Evolutionary conservation across 2,888 invertebrate genomes (phyloP).

Genomic region (Drosophila ochracea): DNA sequence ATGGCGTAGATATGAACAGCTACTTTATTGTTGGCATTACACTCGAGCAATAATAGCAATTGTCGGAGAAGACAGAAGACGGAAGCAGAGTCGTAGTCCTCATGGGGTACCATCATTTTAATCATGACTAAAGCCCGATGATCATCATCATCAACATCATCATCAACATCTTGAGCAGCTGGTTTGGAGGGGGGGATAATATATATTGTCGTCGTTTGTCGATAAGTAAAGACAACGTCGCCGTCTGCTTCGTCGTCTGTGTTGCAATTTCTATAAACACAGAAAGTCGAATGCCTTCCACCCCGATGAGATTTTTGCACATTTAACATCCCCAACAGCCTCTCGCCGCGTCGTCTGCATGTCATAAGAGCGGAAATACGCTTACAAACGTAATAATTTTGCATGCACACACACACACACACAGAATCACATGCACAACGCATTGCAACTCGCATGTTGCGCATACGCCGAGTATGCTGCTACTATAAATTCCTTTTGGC

Average conservation of each 20-base stretch:
- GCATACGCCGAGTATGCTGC: conserved; percentile 64
- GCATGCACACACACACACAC: conserved; percentile 22
- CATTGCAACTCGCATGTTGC: conserved; percentile 58
- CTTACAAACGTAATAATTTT: conserved; percentile 68
- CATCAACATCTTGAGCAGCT: conserved; percentile 27
- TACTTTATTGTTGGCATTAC: conserved; percentile 72
- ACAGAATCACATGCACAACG: conserved; percentile 1
- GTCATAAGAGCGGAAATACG: conserved; percentile 65
- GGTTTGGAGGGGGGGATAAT: not conserved
- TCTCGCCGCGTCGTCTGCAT: conserved; percentile 24
- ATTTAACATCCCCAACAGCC: not conserved
- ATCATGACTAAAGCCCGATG: conserved; percentile 36
- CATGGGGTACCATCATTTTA: conserved; percentile 32
- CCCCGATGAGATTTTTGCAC: conserved; percentile 51
- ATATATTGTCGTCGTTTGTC: conserved; percentile 46
- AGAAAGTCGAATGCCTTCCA: conserved; percentile 36
- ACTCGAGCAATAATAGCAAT: conserved; percentile 71
- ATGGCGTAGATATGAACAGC: conserved; percentile 72
- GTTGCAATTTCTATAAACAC: conserved; percentile 64
- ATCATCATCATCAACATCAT: conserved; percentile 34
- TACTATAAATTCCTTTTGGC: conserved; percentile 58
- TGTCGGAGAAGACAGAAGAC: conserved; percentile 31
- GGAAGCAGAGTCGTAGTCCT: conserved; percentile 25
- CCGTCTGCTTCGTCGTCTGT: conserved; percentile 35
- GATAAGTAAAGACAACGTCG: conserved; percentile 56